Evolutionary conservation across 2,888 invertebrate genomes (phyloP).

Genomic region (Hirtodrosophila cameraria): DNA sequence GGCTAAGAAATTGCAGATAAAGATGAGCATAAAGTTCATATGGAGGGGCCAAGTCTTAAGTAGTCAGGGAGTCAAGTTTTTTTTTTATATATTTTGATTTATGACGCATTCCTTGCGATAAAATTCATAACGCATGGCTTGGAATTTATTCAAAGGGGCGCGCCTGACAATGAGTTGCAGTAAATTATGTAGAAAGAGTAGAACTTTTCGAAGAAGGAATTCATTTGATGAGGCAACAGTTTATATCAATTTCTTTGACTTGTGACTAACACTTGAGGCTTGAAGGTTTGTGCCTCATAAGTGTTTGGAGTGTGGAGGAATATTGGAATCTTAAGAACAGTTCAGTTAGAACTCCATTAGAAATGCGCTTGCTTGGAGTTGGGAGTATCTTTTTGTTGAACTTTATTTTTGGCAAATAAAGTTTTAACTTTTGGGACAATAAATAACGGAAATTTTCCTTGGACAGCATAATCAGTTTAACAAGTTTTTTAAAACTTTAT

Average conservation of each 20-base stretch:
- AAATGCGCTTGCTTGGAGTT: no score
- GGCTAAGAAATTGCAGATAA: slow-evolving; percentile 46
- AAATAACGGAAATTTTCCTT: no score
- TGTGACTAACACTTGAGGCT: neutral
- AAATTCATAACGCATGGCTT: slow-evolving; percentile 36
- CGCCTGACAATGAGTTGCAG: slow-evolving; percentile 35
- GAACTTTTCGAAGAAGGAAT: slow-evolving; percentile 15
- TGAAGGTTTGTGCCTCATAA: slow-evolving; percentile 1
- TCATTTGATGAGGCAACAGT: slow-evolving; percentile 36
- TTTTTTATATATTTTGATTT: slow-evolving; percentile 39
- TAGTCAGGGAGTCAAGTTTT: slow-evolving; percentile 23
- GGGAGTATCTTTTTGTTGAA: no score
- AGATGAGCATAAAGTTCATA: slow-evolving; percentile 21
- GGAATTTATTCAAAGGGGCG: slow-evolving; percentile 28
- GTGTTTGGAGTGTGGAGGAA: slow-evolving; percentile 6
- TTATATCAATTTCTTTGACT: slow-evolving; percentile 11
- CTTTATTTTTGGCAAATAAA: no score
- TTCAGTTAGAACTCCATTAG: no score
- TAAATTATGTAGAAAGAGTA: neutral
- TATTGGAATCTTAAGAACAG: no score
- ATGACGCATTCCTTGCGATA: slow-evolving; percentile 32
- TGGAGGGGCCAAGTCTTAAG: slow-evolving; percentile 7
- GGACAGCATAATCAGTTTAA: no score
- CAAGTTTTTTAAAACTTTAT: no score
- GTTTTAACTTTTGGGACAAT: no score